Base-by-base conservation (phyloP, 2,888 invertebrate species). In the Fragum sueziense region DNA sequence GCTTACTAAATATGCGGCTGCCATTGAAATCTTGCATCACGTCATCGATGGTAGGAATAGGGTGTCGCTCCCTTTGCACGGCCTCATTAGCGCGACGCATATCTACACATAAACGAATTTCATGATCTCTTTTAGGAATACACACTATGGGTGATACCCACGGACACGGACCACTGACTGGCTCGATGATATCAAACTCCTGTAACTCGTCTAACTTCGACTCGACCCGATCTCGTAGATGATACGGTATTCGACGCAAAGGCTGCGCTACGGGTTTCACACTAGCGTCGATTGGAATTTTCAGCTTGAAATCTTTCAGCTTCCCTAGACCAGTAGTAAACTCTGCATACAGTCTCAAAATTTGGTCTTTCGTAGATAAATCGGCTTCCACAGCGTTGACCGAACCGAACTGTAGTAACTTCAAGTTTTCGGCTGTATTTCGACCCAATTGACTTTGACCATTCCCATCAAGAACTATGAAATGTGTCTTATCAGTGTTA, bases 101-200 rank as follows among this genome's bases (percentile, higher is more conserved):
- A 51, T 69, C 31, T 29, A 73, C 65, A 52, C 73, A 73, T 27
- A 65, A 31, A 1, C 65, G 27, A 27, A 69, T 52, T 20, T 69
- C 69, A 3, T 52, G 29, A 17, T 70, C n/a, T 7, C 34, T 37
- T 34, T 70, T 70, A 7, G 57, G 70, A n/a, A 70, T 20, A 25
- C 54, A 57, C 0, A 85, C 79, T n/a, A 81, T 41, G 14, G 80
- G 76, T 4, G 65, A 62, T 22, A 79, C 73, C 79, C 79, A 82
- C 6, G n/a, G n/a, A 47, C 71, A 59, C 4, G 80, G 80, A 22
- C 70, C 70, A 27, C 74, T 37, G 0, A 78, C 77, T 31, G 59
- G 41, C 47, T 78, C 84, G 33, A 80, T 85, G 20, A 82, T 79
- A 33, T 76, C 76, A 27, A 62, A 14, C 20, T 17, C 4, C 20